A percentile compares a stretch with the other conserved stretches of the same genome.
phyloP scores from a whole-genome alignment of 2,888 invertebrate species.

The Bombylius major region DNA sequence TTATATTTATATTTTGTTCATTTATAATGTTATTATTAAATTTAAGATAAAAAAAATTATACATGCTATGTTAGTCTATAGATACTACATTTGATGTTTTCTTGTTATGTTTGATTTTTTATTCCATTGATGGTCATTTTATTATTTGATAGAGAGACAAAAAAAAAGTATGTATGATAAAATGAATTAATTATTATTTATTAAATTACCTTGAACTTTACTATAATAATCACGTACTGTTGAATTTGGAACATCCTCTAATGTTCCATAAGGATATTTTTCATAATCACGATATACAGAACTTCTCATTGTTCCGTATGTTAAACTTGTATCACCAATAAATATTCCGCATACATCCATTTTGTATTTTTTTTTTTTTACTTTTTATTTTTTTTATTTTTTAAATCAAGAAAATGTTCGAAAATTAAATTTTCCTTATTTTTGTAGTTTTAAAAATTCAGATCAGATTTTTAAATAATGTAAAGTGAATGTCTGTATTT shows the following conservation, averaged over 20 bases:
- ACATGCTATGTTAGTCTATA: too few relatives aligned
- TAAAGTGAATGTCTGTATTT: too few relatives aligned
- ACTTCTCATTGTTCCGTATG: slow-evolving; percentile 39
- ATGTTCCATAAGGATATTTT: slow-evolving; percentile 36
- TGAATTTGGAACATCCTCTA: slow-evolving; percentile 24
- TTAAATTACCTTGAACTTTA: slow-evolving; percentile 30
- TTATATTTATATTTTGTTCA: too few relatives aligned
- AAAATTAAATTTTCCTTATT: not conserved
- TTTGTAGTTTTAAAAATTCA: not conserved
- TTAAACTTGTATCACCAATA: slow-evolving; percentile 40
- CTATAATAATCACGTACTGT: slow-evolving; percentile 31
- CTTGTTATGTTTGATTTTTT: too few relatives aligned
- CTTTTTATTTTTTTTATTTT: not conserved
- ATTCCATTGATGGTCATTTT: too few relatives aligned
- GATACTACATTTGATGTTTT: too few relatives aligned
- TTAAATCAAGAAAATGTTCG: not conserved
- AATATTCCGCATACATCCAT: slow-evolving; percentile 44
- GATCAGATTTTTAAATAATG: too few relatives aligned
- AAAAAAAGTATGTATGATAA: too few relatives aligned
- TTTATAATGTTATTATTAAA: too few relatives aligned
- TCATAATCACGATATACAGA: slow-evolving; percentile 41
- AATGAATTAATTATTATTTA: too few relatives aligned
- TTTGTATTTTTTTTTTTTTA: slow-evolving; percentile 1
- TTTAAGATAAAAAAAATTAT: too few relatives aligned
- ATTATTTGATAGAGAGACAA: too few relatives aligned